These are phyloP conservation scores for Lagenorhynchus albirostris DNA, from an alignment of 2,113 vertebrate species.

Conservation along the genomic window DNA sequence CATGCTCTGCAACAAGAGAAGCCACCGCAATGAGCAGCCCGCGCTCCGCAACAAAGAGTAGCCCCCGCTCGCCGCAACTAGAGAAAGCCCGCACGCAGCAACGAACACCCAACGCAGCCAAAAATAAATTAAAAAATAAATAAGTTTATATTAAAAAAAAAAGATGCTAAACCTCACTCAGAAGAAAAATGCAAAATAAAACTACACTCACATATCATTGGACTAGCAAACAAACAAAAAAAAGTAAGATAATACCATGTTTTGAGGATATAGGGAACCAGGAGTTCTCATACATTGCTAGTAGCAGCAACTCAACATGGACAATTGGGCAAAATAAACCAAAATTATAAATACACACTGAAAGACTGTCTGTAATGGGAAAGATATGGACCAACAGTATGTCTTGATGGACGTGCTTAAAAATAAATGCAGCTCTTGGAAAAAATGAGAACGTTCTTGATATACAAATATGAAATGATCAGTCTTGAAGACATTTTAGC, in stretches of 20 bases:
- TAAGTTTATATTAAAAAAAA: background rate
- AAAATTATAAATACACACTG: background rate
- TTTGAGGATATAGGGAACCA: background rate
- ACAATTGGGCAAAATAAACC: background rate
- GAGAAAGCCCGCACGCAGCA: no score
- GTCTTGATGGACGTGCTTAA: background rate
- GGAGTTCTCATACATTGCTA: background rate
- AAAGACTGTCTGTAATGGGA: background rate
- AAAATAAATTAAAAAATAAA: no score
- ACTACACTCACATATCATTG: background rate
- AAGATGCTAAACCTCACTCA: constrained; percentile 24
- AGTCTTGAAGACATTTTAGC: background rate
- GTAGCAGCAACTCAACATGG: background rate
- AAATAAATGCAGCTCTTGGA: constrained; percentile 15
- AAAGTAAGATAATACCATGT: background rate
- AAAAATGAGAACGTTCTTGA: background rate
- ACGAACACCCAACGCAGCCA: no score
- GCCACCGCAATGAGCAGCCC: no score
- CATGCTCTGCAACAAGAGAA: no score
- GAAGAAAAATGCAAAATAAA: constrained; percentile 38
- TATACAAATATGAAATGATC: background rate
- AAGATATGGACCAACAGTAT: background rate
- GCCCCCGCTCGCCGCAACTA: no score
- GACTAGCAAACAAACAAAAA: background rate
- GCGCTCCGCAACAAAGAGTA: no score